Conservation (phyloP, 2,113 vertebrate genomes). For the Oryzias melastigma region DNA sequence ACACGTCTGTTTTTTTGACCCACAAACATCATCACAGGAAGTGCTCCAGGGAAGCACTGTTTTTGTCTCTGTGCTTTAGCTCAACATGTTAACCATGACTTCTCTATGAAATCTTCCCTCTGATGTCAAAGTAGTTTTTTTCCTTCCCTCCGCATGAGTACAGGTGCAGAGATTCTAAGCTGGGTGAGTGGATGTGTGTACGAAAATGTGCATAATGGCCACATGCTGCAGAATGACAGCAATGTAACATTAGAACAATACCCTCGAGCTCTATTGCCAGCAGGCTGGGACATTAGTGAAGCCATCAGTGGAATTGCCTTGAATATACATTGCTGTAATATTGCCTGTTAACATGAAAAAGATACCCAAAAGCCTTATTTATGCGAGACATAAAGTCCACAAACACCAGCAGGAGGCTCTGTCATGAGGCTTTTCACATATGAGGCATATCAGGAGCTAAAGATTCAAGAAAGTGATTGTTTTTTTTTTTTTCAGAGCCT, state of each 20-base stretch:
- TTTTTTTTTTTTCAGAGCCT: too few relatives aligned
- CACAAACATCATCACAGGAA: constrained; percentile 42
- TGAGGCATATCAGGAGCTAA: too few relatives aligned
- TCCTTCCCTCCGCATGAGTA: not conserved
- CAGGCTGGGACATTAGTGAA: constrained; percentile 40
- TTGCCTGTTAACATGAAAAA: constrained; percentile 34
- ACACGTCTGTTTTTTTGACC: constrained; percentile 17
- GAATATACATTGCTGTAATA: constrained; percentile 46
- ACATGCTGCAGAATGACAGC: constrained; percentile 25
- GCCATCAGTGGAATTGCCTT: constrained; percentile 33
- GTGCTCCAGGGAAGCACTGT: constrained; percentile 31
- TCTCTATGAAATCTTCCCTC: constrained; percentile 24
- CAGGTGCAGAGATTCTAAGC: constrained; percentile 37
- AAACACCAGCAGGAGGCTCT: not conserved
- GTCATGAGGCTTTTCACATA: too few relatives aligned
- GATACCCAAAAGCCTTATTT: constrained; percentile 20
- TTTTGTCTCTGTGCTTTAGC: constrained; percentile 21
- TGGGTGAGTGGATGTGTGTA: constrained; percentile 3
- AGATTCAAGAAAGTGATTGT: too few relatives aligned
- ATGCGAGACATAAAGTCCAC: constrained; percentile 10
- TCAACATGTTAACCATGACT: constrained; percentile 33
- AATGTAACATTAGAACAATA: constrained; percentile 40
- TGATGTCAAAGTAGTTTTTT: constrained; percentile 35
- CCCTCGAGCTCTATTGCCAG: constrained; percentile 35
- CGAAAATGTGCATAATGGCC: constrained; percentile 44